These are phyloP conservation scores for Axea sp. DNA, from an alignment of 2,888 invertebrate species.

Conservation along the genomic window DNA sequence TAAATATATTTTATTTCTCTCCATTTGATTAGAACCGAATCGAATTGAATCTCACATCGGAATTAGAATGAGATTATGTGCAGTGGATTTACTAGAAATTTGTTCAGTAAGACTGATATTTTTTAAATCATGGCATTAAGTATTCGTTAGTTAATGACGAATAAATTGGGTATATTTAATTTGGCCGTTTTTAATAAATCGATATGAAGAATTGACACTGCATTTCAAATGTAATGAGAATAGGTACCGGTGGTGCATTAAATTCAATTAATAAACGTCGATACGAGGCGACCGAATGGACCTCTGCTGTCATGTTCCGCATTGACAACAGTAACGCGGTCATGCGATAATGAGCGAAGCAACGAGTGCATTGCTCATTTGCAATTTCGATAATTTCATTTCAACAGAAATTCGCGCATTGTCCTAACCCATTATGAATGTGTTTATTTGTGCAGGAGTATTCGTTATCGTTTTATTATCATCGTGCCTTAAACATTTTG, in stretches of 20 bases:
- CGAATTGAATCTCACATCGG: too few species aligned
- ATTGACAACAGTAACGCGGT: conserved; percentile 52
- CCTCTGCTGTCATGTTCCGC: conserved; percentile 37
- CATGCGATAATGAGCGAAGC: conserved; percentile 51
- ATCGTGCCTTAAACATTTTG: conserved; percentile 8
- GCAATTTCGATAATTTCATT: conserved; percentile 52
- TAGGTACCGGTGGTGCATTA: conserved; percentile 23
- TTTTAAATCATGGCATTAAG: too few species aligned
- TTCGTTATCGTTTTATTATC: conserved; percentile 26
- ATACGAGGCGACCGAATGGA: conserved; percentile 26
- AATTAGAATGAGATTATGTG: too few species aligned
- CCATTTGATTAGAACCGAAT: too few species aligned
- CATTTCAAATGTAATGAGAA: conserved; percentile 18
- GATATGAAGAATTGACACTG: conserved; percentile 1
- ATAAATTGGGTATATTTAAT: too few species aligned
- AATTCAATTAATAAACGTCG: conserved; percentile 55
- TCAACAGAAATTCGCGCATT: conserved; percentile 16
- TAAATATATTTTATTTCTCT: too few species aligned
- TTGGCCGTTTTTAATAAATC: conserved; percentile 6
- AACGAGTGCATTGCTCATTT: conserved; percentile 43
- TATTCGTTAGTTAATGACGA: too few species aligned
- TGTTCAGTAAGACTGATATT: too few species aligned
- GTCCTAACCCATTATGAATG: conserved; percentile 18
- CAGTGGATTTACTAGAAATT: too few species aligned
- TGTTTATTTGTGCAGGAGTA: conserved; percentile 17